A percentile compares a stretch with the other conserved stretches of the same genome.
Evolutionary conservation across 2,888 invertebrate genomes (phyloP).

Genomic region (Diarsia rubi): DNA sequence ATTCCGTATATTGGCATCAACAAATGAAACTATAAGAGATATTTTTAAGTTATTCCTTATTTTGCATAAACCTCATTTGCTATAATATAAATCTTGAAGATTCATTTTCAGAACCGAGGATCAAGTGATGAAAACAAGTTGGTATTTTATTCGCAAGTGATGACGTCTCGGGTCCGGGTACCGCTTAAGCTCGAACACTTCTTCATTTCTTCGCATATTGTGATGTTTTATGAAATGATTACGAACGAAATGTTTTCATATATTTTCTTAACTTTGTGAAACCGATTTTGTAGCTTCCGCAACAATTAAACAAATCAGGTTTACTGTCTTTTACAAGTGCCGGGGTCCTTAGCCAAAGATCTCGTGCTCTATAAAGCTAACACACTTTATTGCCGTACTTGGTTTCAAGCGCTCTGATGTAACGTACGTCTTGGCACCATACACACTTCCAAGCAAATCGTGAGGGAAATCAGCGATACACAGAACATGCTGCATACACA

Average conservation of each 20-base stretch:
- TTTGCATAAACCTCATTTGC: conserved; percentile 59
- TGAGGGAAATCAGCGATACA: conserved; percentile 57
- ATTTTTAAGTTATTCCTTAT: conserved; percentile 55
- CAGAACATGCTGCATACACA: conserved; percentile 51
- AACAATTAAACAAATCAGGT: conserved; percentile 50
- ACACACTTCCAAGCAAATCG: conserved; percentile 46
- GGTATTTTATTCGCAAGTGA: conserved; percentile 44
- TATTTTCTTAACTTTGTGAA: conserved; percentile 4
- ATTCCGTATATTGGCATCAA: conserved; percentile 45
- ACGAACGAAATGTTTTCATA: background rate
- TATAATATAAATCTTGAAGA: conserved; percentile 52
- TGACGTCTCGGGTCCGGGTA: conserved; percentile 15
- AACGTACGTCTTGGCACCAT: conserved; percentile 56
- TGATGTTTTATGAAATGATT: conserved; percentile 6
- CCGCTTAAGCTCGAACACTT: conserved; percentile 11
- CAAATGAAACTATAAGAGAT: conserved; percentile 46
- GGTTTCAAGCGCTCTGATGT: conserved; percentile 49
- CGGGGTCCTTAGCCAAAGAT: conserved; percentile 52
- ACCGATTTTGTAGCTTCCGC: conserved; percentile 9
- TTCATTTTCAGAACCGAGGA: conserved; percentile 49
- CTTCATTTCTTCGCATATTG: background rate
- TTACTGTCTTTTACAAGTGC: conserved; percentile 36
- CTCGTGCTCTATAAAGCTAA: conserved; percentile 54
- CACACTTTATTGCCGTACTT: conserved; percentile 55
- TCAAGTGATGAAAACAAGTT: conserved; percentile 52